Evolutionary conservation across 2,888 invertebrate species (phyloP).

Genomic region (Drosophila neoperkinsi): DNA sequence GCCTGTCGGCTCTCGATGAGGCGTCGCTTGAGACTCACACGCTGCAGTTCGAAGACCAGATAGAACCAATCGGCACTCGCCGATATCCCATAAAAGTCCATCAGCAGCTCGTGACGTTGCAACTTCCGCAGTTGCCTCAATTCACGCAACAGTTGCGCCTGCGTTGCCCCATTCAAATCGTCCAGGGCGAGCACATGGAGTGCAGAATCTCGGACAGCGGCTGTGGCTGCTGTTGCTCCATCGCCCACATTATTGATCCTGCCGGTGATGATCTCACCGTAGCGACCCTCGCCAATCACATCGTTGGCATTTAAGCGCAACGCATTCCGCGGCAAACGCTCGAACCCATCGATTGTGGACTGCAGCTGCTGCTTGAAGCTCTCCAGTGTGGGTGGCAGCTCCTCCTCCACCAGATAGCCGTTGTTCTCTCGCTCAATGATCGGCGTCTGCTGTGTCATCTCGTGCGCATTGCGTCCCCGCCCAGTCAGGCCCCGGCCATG

Average conservation of each 20-base stretch:
- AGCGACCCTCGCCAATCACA: slow-evolving; percentile 90
- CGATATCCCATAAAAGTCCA: slow-evolving; percentile 91
- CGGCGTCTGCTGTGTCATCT: slow-evolving; percentile 91
- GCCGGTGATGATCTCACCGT: slow-evolving; percentile 91
- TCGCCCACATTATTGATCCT: slow-evolving; percentile 85
- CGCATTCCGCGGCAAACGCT: slow-evolving; percentile 88
- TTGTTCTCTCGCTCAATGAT: slow-evolving; percentile 92
- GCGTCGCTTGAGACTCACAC: slow-evolving; percentile 89
- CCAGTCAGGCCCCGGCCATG: slow-evolving; percentile 75
- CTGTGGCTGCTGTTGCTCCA: not conserved
- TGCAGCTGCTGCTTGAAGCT: slow-evolving; percentile 90
- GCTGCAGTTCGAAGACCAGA: slow-evolving; percentile 90
- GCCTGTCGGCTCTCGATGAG: slow-evolving; percentile 87
- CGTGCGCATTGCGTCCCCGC: slow-evolving; percentile 87
- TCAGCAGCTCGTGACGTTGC: slow-evolving; percentile 90
- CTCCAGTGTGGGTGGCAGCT: slow-evolving; percentile 88
- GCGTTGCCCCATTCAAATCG: slow-evolving; percentile 85
- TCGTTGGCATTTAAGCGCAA: slow-evolving; percentile 90
- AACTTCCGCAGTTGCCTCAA: slow-evolving; percentile 90
- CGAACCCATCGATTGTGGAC: slow-evolving; percentile 87
- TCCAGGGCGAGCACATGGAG: slow-evolving; percentile 89
- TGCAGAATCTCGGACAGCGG: slow-evolving; percentile 83
- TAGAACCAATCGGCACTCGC: slow-evolving; percentile 91
- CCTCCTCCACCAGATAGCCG: slow-evolving; percentile 91
- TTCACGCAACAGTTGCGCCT: slow-evolving; percentile 88